These are phyloP conservation scores for Anser brachyrhynchus DNA, from an alignment of 2,113 vertebrate genomes.

Conservation along the genomic window DNA sequence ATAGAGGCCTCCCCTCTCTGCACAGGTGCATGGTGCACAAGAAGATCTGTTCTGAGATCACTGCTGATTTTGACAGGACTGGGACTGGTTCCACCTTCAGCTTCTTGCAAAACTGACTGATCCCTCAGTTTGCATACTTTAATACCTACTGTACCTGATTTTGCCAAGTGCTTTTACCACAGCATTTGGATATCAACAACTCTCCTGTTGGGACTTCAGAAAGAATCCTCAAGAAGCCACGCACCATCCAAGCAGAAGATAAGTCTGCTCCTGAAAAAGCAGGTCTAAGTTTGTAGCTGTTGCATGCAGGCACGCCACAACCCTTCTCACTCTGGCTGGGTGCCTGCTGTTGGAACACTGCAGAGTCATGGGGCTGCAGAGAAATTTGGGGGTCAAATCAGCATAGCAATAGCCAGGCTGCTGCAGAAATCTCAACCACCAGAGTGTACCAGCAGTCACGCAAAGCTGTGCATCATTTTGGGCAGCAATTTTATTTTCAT, in stretches of 20 bases:
- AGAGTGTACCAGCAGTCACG: neutral
- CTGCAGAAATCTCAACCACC: neutral
- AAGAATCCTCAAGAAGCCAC: neutral
- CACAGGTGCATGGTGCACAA: rapidly evolving
- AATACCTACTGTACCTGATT: neutral
- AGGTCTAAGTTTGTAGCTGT: neutral
- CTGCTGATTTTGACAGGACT: neutral
- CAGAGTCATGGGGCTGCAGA: neutral
- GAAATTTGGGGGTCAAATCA: neutral
- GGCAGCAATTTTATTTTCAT: neutral
- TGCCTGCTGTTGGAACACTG: neutral
- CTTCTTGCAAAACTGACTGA: neutral
- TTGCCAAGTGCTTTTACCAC: neutral
- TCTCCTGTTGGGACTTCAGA: neutral
- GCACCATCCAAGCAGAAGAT: neutral
- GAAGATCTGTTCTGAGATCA: neutral
- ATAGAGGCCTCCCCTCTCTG: neutral
- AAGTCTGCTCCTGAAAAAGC: neutral
- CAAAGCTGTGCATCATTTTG: neutral
- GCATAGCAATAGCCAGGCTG: neutral
- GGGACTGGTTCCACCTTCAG: neutral
- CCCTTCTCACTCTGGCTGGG: neutral
- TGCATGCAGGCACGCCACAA: neutral
- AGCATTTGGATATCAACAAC: neutral
- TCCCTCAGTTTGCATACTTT: neutral